Conservation (phyloP, 2,797 vertebrate genomes). For the Gallinago stenura region DNA sequence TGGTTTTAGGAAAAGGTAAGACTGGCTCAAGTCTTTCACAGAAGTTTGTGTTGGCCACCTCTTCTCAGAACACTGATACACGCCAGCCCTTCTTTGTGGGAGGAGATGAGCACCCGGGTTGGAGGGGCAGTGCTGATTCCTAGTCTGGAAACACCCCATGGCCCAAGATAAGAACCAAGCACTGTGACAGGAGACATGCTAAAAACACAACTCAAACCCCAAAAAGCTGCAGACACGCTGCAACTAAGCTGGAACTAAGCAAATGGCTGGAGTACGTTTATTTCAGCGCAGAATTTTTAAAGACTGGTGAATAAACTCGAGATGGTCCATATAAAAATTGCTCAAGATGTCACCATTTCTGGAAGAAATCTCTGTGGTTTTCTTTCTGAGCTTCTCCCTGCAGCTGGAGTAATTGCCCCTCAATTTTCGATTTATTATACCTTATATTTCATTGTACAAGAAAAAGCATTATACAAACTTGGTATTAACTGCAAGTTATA, state of each 20-base stretch:
- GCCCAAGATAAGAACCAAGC: neutral
- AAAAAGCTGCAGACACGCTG: neutral
- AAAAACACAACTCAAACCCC: neutral
- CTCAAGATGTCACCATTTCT: neutral
- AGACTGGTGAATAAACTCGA: neutral
- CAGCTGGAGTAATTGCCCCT: neutral
- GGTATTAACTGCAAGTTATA: neutral
- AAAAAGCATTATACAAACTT: neutral
- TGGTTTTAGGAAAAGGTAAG: constrained; percentile 14
- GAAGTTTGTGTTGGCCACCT: constrained; percentile 31
- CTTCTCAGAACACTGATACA: neutral
- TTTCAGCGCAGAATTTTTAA: neutral
- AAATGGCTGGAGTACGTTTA: neutral
- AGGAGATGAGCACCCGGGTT: neutral
- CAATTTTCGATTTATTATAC: neutral
- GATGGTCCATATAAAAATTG: neutral
- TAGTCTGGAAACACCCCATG: neutral
- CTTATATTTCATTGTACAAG: neutral
- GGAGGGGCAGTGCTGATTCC: neutral
- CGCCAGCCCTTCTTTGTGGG: neutral
- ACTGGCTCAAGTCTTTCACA: neutral
- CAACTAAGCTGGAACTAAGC: neutral
- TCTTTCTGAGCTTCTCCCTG: neutral
- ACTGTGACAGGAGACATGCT: fast-evolving
- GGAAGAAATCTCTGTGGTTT: neutral